Evolutionary conservation across 2,888 invertebrate species (phyloP).

Genomic region (Hypsopygia costalis): DNA sequence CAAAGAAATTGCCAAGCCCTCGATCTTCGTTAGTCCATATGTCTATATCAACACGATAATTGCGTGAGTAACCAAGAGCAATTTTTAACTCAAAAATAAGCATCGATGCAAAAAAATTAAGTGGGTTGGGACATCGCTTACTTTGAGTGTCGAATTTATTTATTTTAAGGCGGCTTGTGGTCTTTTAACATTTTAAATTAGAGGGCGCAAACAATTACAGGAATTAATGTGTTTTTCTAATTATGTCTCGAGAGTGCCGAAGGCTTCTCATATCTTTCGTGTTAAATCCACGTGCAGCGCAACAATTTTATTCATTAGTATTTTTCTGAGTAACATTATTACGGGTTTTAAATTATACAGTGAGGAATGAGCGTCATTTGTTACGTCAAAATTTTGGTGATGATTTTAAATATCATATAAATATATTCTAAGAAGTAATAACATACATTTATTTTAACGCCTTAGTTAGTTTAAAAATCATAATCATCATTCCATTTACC

Average conservation of each 20-base stretch:
- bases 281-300: constrained; percentile 5
- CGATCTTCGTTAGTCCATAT: constrained; percentile 6
- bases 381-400: constrained; percentile 8
- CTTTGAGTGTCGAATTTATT: too few species aligned
- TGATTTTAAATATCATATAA: constrained; percentile 2
- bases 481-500: too few species aligned
- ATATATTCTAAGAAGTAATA: background rate
- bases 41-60: constrained; percentile 7
- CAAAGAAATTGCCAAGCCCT: background rate
- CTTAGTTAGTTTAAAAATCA: too few species aligned
- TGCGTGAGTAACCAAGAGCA: background rate
- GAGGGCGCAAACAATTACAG: constrained; percentile 45
- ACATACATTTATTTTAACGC: too few species aligned
- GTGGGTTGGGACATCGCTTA: background rate
- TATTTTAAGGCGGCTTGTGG: too few species aligned
- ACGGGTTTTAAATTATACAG: constrained; percentile 2
- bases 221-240: constrained; percentile 53
- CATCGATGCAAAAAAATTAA: constrained; percentile 1
- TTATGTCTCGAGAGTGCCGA: constrained; percentile 33
- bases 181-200: constrained; percentile 28
- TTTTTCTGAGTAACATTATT: constrained; percentile 4
- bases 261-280: constrained; percentile 13
- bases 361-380: constrained; percentile 3
- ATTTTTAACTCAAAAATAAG: constrained; percentile 7
- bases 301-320: constrained; percentile 8